Base-by-base conservation (phyloP, 2,797 vertebrate genomes). In the Leuciscus waleckii region DNA sequence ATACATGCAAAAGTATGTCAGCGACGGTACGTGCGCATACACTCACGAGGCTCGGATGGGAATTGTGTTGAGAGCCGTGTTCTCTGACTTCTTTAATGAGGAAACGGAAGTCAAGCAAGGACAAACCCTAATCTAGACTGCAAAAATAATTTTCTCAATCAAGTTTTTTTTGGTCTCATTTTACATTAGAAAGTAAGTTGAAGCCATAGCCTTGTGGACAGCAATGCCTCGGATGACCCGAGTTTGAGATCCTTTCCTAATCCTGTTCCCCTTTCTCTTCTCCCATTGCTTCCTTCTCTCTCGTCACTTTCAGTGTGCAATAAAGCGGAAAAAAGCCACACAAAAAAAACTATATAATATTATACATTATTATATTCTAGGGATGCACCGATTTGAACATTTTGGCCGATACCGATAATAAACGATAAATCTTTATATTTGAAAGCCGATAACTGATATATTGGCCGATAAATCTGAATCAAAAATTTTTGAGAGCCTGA, bases 1-100 rank as follows among this genome's bases (percentile, higher is more conserved):
- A 78, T 87, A 65, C 82, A 65, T 67, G 43, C 83, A 81, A 19
- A 79, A 75, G 79, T 87, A 84, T 87, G 84, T 86, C 81, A 86
- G 87, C 81, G 83, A 43, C 21, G 58, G 56, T 67, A 68, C 61
- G 61, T 69, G 56, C 67, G 26, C 78, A 54, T 46, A 76, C 54
- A 56, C 74, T 65, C 74, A 56, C 46, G 9, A 63, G 43, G 51
- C 35, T 69, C 32, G 58, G 21, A 84, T 77, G 71, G 58, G 85
- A 87, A 81, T 35, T 77, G 73, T 43, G 54, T 80, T 32, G 79
- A 78, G 61, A 49, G 69, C 69, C 5, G 68, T 68, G 23, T 63
- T 77, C 56, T 83, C 73, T 9, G 73, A 76, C 67, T 80, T 70
- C 77, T 71, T 79, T 79, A 79, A 79, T 80, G 77, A 49, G 51